Percentiles rank a stretch among this genome's conserved stretches.
phyloP scores from a whole-genome alignment of 2,888 invertebrate species.

The Tipula helvola region DNA sequence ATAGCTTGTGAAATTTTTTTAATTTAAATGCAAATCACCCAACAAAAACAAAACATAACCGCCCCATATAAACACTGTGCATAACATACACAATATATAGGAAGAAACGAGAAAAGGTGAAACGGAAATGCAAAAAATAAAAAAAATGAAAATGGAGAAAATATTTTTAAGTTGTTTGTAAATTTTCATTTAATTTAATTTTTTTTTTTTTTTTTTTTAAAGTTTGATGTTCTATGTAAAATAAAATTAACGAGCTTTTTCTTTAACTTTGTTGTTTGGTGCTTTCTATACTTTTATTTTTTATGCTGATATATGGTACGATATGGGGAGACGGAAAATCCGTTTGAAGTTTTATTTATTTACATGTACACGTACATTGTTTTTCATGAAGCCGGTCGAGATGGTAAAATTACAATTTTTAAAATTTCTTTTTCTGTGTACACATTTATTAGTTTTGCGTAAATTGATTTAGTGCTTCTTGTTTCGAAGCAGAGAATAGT shows the following conservation, averaged over 20 bases:
- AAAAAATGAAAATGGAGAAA: background rate
- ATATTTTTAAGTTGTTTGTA: background rate
- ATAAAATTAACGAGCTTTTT: background rate
- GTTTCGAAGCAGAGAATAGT: background rate
- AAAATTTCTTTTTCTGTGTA: background rate
- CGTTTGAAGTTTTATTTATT: background rate
- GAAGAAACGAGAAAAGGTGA: background rate
- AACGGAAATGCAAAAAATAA: background rate
- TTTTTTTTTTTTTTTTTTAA: background rate
- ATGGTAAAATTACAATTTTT: background rate
- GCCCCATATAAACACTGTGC: background rate
- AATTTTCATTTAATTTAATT: background rate
- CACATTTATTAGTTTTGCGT: background rate
- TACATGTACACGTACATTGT: background rate
- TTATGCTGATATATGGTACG: background rate
- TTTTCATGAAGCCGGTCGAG: background rate
- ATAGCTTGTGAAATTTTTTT: background rate
- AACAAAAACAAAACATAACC: background rate
- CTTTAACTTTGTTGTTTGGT: background rate
- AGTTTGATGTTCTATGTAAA: conserved; percentile 4
- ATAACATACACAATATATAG: background rate
- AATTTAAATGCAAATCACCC: background rate
- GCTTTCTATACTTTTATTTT: background rate
- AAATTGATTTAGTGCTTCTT: background rate
- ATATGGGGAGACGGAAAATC: background rate